Conservation (phyloP, 37 sponge, comb jelly and placozoan species). For the Petrosia ficiformis region DNA sequence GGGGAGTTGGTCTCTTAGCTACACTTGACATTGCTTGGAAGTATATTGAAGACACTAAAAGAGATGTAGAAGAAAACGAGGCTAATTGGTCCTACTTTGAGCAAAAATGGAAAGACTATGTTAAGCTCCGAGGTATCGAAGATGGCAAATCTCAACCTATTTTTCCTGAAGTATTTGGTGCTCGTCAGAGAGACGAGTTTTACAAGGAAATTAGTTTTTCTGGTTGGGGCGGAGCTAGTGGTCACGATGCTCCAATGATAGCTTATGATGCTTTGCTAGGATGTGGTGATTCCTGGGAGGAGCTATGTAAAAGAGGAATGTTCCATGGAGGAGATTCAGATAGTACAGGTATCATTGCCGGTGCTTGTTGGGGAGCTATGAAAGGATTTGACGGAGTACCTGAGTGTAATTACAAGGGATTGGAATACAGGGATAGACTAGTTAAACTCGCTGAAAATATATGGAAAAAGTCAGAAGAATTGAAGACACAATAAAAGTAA, state of each 20-base stretch:
- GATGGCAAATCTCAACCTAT: constrained; percentile 51
- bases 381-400: constrained; percentile 50
- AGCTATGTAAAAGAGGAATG: constrained; percentile 79
- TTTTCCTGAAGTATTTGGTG: constrained; percentile 43
- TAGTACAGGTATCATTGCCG: constrained; percentile 80
- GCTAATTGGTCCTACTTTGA: constrained; percentile 72
- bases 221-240: constrained; percentile 86
- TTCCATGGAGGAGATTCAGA: constrained; percentile 90
- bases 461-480: no score
- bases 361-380: constrained; percentile 51
- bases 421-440: constrained; percentile 55
- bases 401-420: constrained; percentile 27
- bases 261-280: constrained; percentile 87
- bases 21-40: constrained; percentile 56
- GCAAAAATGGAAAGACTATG: constrained; percentile 61
- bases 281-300: constrained; percentile 48
- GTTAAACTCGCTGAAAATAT: constrained; percentile 31
- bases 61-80: constrained; percentile 64
- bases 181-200: constrained; percentile 59
- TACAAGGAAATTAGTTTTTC: constrained; percentile 58
- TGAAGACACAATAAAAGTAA: no score
- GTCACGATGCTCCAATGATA: constrained; percentile 93
- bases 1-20: constrained; percentile 73
- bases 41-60: constrained; percentile 50
- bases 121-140: constrained; percentile 40